Conservation (phyloP, 2,113 vertebrate species). For the Cochlearius cochlearius region DNA sequence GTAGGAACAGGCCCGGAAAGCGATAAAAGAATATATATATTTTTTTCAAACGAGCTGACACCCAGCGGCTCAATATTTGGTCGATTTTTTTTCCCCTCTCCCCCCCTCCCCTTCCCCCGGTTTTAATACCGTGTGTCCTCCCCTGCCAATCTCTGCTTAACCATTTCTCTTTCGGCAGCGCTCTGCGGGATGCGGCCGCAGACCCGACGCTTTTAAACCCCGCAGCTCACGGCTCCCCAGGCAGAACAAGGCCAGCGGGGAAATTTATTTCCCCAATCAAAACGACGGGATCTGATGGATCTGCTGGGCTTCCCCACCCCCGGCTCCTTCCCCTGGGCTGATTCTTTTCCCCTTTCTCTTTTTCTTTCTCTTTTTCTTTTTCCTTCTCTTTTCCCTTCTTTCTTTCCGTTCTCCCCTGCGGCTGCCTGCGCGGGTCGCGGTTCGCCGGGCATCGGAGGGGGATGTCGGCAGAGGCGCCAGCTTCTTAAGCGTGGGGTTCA, state of each 20-base stretch:
- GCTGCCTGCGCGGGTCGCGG: neutral
- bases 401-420: neutral
- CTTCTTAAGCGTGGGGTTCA: neutral
- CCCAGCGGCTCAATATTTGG: neutral
- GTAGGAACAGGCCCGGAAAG: neutral
- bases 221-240: neutral
- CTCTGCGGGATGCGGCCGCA: neutral
- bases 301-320: neutral
- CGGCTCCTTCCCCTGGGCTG: neutral
- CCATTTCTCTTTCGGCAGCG: neutral
- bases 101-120: too few relatives aligned
- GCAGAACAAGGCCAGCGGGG: neutral
- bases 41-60: neutral
- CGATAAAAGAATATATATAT: neutral
- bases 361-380: too few relatives aligned
- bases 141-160: neutral
- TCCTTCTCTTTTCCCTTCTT: neutral
- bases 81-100: neutral
- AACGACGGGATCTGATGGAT: neutral
- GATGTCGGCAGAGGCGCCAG: neutral
- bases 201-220: neutral
- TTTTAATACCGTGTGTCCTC: neutral
- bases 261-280: neutral
- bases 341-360: neutral
- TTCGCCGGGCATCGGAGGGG: neutral